Percentiles rank a stretch among this genome's conserved stretches.
These are phyloP conservation scores for Xestia ashworthii DNA, from an alignment of 2,888 invertebrate genomes.

Conservation along the genomic window DNA sequence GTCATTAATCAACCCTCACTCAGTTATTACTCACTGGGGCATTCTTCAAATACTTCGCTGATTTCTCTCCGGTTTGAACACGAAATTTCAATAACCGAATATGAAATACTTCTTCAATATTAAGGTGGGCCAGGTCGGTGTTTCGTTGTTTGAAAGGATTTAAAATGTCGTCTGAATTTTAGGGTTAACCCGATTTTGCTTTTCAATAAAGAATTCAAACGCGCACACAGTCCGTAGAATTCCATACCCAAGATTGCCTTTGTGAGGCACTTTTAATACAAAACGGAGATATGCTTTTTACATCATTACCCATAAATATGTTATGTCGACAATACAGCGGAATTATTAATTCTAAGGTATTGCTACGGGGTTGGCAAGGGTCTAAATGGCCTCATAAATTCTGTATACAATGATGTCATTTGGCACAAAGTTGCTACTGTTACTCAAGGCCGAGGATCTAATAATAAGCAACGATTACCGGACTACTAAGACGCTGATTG, in stretches of 20 bases:
- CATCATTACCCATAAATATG: constrained; percentile 41
- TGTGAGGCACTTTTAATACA: constrained; percentile 6
- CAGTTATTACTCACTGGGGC: constrained; percentile 67
- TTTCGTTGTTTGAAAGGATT: constrained; percentile 39
- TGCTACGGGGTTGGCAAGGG: constrained; percentile 56
- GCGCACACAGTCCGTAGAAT: not conserved
- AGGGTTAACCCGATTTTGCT: constrained; percentile 19
- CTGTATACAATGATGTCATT: constrained; percentile 61
- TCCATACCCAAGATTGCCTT: not conserved
- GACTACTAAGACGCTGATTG: constrained; percentile 36
- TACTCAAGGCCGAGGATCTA: constrained; percentile 53
- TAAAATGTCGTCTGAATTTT: constrained; percentile 16
- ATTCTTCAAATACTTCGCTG: constrained; percentile 64
- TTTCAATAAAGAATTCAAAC: constrained; percentile 25
- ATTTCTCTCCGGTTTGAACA: constrained; percentile 52
- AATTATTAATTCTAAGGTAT: constrained; percentile 60
- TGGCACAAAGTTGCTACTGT: constrained; percentile 56
- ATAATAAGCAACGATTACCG: constrained; percentile 49
- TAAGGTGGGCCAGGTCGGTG: constrained; percentile 30
- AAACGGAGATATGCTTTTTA: constrained; percentile 34
- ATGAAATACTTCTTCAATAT: constrained; percentile 57
- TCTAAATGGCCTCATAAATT: constrained; percentile 63
- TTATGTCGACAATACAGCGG: constrained; percentile 40
- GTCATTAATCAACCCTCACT: constrained; percentile 69
- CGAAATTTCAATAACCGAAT: constrained; percentile 60